A percentile compares a stretch with the other conserved stretches of the same genome.
These are phyloP conservation scores for Podiceps cristatus DNA, from an alignment of 2,113 vertebrate species.

Conservation along the genomic window DNA sequence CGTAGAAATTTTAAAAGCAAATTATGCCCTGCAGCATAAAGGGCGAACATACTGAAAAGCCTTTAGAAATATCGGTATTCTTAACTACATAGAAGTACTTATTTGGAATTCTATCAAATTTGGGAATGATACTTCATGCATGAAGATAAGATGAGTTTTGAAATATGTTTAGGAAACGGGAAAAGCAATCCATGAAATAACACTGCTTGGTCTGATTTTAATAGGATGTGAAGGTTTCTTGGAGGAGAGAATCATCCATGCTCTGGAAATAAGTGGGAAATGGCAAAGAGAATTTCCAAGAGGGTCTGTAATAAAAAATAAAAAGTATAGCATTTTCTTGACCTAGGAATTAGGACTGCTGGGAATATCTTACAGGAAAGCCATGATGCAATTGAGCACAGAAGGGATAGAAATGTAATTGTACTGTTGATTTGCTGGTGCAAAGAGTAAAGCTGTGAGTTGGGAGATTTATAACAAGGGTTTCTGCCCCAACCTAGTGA, in stretches of 20 bases:
- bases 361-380: background rate
- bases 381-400: background rate
- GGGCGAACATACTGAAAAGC: background rate
- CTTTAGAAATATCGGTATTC: background rate
- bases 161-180: background rate
- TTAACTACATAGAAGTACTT: background rate
- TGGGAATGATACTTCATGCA: background rate
- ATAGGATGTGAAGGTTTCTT: background rate
- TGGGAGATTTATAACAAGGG: background rate
- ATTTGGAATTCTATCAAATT: background rate
- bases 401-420: background rate
- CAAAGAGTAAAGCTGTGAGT: background rate
- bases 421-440: background rate
- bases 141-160: background rate
- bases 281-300: background rate
- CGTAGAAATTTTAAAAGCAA: background rate
- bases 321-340: background rate
- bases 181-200: background rate
- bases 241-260: background rate
- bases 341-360: background rate
- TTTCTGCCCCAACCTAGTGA: background rate
- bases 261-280: background rate
- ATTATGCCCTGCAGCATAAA: background rate
- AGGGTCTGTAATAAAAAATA: fast-evolving
- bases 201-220: background rate